Evolutionary conservation across 2,797 vertebrate genomes (phyloP), one percentile per base, ranked within the genome.

Genomic region (Molossus molossus): DNA sequence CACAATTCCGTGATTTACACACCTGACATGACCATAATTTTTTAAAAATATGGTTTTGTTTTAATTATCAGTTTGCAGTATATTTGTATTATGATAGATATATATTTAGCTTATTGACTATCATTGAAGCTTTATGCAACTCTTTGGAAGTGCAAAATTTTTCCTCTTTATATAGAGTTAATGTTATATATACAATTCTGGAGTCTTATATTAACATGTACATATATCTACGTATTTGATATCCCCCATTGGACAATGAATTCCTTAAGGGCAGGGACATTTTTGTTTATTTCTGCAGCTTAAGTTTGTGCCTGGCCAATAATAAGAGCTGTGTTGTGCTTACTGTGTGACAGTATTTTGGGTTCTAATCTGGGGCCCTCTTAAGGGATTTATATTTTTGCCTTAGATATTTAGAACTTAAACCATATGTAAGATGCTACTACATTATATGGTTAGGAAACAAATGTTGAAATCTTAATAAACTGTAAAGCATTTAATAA

Each of bases 391-490:
- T 96, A 90, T 55, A 60, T 72, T 91, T 88, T 86, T 95, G 11
- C 18, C 17, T 23, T 94, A 55, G 60, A 37, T 92, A 95, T 90
- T 94, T 94, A 85, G 33, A 94, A 67, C 23, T 90, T 86, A 91
- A 70, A 62, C 50, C 40, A 9, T 90, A 14, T 4, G n/a, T 85
- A 75, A 91, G 33, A 69, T 79, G n/a, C 11, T 87, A 57, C 23
- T 91, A 65, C 8, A 60, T 50, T 77, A 1, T 89, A 37, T 90
- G 53, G n/a, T 92, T 82, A 76, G 33, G 40, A 95, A 92, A 72
- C 29, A 55, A 70, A 65, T 55, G 65, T 94, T 93, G 37, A 80
- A 48, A 88, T 97, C 93, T 92, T 92, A 85, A 25, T 95, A 75
- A 77, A 75, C 12, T 89, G n/a, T 69, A 81, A 93, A 25, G 17